phyloP scores from a whole-genome alignment of 2,797 vertebrate genomes.

The Sebastolobus altivelis region DNA sequence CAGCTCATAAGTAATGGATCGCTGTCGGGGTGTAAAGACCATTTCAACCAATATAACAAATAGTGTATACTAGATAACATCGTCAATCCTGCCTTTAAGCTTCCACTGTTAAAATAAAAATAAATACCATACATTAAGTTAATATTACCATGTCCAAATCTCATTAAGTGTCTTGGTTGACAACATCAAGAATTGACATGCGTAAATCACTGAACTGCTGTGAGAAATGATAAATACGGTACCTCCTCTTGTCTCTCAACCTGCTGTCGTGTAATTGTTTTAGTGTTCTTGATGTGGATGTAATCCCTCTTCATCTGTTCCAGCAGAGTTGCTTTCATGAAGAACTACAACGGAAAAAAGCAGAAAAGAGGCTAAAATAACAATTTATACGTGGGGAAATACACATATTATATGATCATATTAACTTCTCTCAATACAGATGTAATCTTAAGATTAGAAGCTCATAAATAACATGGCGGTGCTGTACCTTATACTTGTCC shows the following conservation, averaged over 20 bases:
- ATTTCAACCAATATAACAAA: no score
- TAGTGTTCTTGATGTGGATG: conserved; percentile 82
- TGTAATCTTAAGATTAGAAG: background rate
- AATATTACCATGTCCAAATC: no score
- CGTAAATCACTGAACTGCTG: no score
- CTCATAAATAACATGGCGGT: accelerated
- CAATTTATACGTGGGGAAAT: background rate
- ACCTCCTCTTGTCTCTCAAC: conserved; percentile 82
- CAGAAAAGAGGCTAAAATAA: background rate
- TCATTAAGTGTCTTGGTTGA: no score
- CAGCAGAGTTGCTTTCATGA: conserved; percentile 85
- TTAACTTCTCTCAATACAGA: background rate
- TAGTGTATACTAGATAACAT: no score
- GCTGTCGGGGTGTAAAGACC: no score
- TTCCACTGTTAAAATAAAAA: no score
- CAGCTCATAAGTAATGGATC: no score
- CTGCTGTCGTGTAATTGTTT: conserved; percentile 80
- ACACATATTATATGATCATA: background rate
- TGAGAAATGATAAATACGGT: background rate
- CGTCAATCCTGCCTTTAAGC: no score
- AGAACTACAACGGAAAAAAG: conserved; percentile 63
- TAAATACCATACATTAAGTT: no score
- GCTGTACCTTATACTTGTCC: conserved; percentile 72
- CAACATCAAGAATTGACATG: no score
- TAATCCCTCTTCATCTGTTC: conserved; percentile 86